Conservation (phyloP, 2,888 invertebrate genomes). For the Neuroscelio doddi region DNA sequence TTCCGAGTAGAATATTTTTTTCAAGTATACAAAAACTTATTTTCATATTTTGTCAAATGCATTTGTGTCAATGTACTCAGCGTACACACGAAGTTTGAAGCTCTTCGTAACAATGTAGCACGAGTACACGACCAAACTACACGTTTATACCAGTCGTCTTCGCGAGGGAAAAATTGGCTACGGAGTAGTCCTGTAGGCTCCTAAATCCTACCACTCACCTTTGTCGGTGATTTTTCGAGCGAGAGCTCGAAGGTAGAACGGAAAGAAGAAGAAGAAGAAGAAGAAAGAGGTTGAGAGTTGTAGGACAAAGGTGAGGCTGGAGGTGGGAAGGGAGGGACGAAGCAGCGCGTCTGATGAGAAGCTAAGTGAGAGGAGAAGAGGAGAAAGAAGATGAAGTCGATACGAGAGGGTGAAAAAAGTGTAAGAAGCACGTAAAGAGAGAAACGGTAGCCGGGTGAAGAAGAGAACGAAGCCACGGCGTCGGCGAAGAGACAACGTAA, state of each 20-base stretch:
- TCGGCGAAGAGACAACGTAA: conserved; percentile 24
- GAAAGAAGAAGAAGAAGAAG: conserved; percentile 20
- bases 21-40: not conserved
- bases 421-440: conserved; percentile 38
- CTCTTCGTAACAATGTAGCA: not conserved
- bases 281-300: conserved; percentile 11
- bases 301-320: conserved; percentile 11
- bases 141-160: not conserved
- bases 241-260: conserved; percentile 48
- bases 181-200: conserved; percentile 34
- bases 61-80: no score
- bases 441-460: conserved; percentile 33
- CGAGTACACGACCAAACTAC: not conserved
- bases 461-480: conserved; percentile 23
- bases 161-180: not conserved
- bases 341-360: no score
- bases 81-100: no score
- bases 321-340: not conserved
- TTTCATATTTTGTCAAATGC: no score
- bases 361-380: conserved; percentile 28
- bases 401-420: conserved; percentile 39
- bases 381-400: conserved; percentile 38
- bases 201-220: conserved; percentile 57
- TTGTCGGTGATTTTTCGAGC: conserved; percentile 68
- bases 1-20: not conserved